Conservation (phyloP, 1,140 invertebrate species). For the Heliconius congener region DNA sequence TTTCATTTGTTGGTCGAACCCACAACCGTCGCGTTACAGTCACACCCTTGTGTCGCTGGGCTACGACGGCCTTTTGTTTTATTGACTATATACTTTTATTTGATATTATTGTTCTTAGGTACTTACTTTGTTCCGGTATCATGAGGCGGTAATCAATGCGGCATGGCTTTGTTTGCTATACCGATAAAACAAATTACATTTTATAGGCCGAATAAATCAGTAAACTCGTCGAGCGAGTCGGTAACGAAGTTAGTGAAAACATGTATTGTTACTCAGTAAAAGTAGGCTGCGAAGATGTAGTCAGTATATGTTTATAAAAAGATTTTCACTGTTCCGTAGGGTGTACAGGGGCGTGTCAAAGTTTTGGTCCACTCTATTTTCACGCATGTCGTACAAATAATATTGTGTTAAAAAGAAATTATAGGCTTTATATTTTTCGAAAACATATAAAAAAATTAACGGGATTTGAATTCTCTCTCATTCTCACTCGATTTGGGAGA, state of each 20-base stretch:
- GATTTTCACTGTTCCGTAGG: not conserved
- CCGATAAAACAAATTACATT: constrained; percentile 23
- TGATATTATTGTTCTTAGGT: not conserved
- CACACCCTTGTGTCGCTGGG: no score
- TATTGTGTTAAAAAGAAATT: no score
- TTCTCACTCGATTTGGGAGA: no score
- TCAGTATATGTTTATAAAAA: not conserved
- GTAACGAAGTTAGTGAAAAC: constrained; percentile 11
- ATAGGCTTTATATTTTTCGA: no score
- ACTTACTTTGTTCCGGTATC: not conserved
- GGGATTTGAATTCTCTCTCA: no score
- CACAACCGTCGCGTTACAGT: no score
- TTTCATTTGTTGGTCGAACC: no score
- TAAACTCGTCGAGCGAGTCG: constrained; percentile 14
- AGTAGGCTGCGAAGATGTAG: not conserved
- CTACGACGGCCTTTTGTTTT: no score
- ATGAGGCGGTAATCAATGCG: constrained; percentile 15
- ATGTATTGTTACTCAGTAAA: constrained; percentile 9
- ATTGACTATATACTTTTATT: not conserved
- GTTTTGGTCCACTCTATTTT: no score
- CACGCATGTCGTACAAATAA: no score
- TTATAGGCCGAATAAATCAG: constrained; percentile 22
- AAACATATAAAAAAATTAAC: no score
- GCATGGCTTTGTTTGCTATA: constrained; percentile 19
- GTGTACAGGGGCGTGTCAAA: not conserved